These are phyloP conservation scores for Lepus oiostolus DNA, from an alignment of 2,797 vertebrate species.

Conservation along the genomic window DNA sequence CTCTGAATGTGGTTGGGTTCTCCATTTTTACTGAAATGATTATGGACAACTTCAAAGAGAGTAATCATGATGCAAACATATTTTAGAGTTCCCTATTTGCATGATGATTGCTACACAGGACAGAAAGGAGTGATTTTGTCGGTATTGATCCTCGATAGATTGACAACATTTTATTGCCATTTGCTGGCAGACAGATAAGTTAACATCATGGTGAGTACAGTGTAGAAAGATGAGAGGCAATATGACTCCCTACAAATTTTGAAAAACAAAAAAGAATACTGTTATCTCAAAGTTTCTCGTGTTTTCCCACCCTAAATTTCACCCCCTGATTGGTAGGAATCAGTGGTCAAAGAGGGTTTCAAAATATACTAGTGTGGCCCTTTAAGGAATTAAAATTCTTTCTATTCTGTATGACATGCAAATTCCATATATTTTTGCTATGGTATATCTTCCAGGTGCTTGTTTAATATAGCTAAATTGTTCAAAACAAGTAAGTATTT, in stretches of 20 bases:
- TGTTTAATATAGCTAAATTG: neutral
- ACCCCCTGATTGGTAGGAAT: neutral
- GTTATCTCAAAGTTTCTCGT: neutral
- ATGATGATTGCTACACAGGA: neutral
- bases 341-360: neutral
- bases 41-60: neutral
- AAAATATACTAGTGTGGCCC: neutral
- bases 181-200: neutral
- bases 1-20: neutral
- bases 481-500: neutral
- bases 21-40: slow-evolving; percentile 8
- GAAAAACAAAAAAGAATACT: neutral
- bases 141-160: neutral
- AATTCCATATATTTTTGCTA: neutral
- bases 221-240: neutral
- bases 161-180: slow-evolving; percentile 14
- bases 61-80: neutral
- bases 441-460: neutral
- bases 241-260: neutral
- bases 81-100: slow-evolving; percentile 10
- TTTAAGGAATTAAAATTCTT: slow-evolving; percentile 22
- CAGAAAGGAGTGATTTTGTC: neutral
- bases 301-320: neutral
- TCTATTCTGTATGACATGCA: neutral
- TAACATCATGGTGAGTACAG: neutral